Evolutionary conservation across 2,113 vertebrate species (phyloP), one percentile per base, ranked within the genome.

Genomic region (Syngnathus floridae): DNA sequence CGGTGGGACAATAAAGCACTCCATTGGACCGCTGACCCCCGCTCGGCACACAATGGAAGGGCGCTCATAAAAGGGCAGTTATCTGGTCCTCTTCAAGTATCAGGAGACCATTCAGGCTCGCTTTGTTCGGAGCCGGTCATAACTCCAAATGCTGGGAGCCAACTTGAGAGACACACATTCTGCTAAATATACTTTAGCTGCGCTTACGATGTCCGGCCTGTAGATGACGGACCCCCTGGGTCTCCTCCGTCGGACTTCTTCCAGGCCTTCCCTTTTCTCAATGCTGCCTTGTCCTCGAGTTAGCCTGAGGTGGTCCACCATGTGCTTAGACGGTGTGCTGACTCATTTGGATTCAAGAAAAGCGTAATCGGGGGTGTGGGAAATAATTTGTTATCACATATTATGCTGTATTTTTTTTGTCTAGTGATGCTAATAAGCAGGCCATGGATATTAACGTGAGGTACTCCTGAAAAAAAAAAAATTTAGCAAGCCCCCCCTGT

Each of bases 31-130:
- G 87, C 84, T 88, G 84, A 84, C 90, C 89, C 88, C 87, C 79
- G 88, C 54, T 80, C 75, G 87, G 84, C 82, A 83, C 76, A 94
- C 90, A 93, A 94, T 90, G 81, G 89, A 78, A 63, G 73, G 77
- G 83, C 77, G 75, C 90, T 88, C 86, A 92, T 92, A 94, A 93
- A 94, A 89, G 87, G 86, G 85, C 90, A 87, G 90, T 90, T 91
- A 91, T 86, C 91, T 91, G 79, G 69, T 82, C 90, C 88, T 90
- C 86, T 93, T 90, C 89, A 92, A 88, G 83, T 82, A 86, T 88
- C 84, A 76, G 67, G 76, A 85, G 82, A 82, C 86, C 79, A 85
- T 88, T 86, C 75, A 85, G 69, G 56, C 38, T 62, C 63, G 73
- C 85, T 84, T 84, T 77, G 78, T 82, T 73, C 71, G 76, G 8